A percentile compares a stretch with the other conserved stretches of the same genome.
Conservation (phyloP, 37 sponge, comb jelly and placozoan genomes). For the Corticium candelabrum region DNA sequence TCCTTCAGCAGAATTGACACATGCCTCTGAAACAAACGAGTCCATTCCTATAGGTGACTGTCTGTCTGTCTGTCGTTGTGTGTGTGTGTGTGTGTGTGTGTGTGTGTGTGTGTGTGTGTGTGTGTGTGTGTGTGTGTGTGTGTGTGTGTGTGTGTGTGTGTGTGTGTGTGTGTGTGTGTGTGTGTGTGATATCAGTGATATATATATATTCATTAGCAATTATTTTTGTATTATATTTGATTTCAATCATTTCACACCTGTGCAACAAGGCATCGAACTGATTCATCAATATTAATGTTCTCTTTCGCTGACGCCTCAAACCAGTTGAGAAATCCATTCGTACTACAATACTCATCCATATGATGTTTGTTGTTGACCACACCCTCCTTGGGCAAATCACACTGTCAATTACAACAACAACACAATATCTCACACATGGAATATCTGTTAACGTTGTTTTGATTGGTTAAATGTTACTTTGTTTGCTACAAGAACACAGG, state of each 20-base stretch:
- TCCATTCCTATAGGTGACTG: too few relatives aligned
- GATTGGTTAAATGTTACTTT: slow-evolving; percentile 48
- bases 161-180: too few relatives aligned
- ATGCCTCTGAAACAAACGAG: too few relatives aligned
- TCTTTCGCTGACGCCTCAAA: slow-evolving; percentile 98
- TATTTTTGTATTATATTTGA: too few relatives aligned
- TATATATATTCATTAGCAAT: too few relatives aligned
- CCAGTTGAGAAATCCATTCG: slow-evolving; percentile 79
- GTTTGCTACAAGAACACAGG: slow-evolving; percentile 88
- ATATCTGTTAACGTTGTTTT: neutral
- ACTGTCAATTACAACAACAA: slow-evolving; percentile 26
- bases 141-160: too few relatives aligned
- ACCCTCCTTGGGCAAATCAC: slow-evolving; percentile 79
- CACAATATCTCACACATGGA: neutral
- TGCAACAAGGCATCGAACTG: slow-evolving; percentile 73
- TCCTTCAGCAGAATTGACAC: too few relatives aligned
- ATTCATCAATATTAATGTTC: slow-evolving; percentile 92
- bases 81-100: too few relatives aligned
- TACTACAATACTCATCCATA: slow-evolving; percentile 86
- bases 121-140: too few relatives aligned
- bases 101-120: too few relatives aligned
- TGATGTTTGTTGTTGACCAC: slow-evolving; percentile 64
- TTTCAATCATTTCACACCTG: slow-evolving; percentile 59
- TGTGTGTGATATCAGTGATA: too few relatives aligned
- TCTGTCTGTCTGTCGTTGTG: too few relatives aligned